Base-by-base conservation (phyloP, 2,797 vertebrate species). In the Esox masquinongy region DNA sequence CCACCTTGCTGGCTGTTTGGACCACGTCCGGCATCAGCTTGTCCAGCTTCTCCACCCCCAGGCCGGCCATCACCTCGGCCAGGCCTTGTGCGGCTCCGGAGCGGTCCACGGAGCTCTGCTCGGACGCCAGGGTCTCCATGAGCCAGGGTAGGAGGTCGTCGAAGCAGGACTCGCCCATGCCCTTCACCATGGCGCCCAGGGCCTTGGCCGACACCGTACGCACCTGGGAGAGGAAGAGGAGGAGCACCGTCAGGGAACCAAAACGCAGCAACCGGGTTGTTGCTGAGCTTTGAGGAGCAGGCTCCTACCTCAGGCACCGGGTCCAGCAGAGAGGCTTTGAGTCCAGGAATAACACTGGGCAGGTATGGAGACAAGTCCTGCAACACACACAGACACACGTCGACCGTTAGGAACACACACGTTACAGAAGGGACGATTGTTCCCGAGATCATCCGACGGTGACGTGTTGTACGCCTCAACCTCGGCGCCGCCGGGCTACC, bases 1-100 rank as follows among this genome's bases (percentile, higher is more conserved):
- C 98, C 79, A 97, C 90, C 90, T 99, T 99, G 90, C 97, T 97
- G 87, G 98, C 98, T 0, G 97, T 99, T 26, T 97, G 96, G 69
- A 99, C 98, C 16, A 99, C 98, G 75, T 99, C 98, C 22, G 98
- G 98, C 97, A 99, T 99, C 86, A 99, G 92, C 80, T 99, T 99
- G 76, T 99, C 97, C 85, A 99, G 90, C 87, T 99, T 99, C 91
- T 99, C 97, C 36, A 99, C 97, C 8, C 98, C 98, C 39, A 99
- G 92, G 49, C 98, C 97, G 47, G 97, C 97, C 96, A 99, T 97
- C 77, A 99, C 98, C 90, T 99, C 98, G 17, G 98, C 97, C 89
- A 99, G 88, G 83, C 98, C 98, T 92, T 99, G 98, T 1, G 98
- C 98, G 19, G 97, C 98, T 56, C 98, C 98, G 1, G 98, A 99